These are phyloP conservation scores for Gambelia wislizenii DNA, from an alignment of 2,797 vertebrate species.

Conservation along the genomic window DNA sequence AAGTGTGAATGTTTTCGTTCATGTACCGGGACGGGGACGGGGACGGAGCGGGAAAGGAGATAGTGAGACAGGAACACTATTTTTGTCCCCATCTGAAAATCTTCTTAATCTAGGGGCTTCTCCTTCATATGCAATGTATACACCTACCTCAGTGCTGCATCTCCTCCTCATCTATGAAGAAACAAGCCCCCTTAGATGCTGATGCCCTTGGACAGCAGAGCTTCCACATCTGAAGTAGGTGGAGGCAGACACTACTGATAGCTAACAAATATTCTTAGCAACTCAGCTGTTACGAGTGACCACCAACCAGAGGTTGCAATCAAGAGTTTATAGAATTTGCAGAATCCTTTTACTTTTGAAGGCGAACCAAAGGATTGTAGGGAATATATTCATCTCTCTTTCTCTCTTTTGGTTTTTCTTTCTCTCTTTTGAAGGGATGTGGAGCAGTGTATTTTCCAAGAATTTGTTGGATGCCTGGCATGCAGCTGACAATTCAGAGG, in stretches of 20 bases:
- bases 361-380: background rate
- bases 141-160: no score
- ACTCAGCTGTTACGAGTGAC: background rate
- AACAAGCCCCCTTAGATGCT: background rate
- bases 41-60: no score
- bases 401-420: background rate
- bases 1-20: no score
- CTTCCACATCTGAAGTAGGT: background rate
- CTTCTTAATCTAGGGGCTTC: no score
- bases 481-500: slow-evolving; percentile 78
- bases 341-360: background rate
- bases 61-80: no score
- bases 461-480: slow-evolving; percentile 85
- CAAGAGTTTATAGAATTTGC: background rate
- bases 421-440: slow-evolving; percentile 76
- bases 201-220: background rate
- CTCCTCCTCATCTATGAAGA: background rate
- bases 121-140: no score
- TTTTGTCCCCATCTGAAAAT: no score
- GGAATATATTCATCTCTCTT: background rate
- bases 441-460: slow-evolving; percentile 85
- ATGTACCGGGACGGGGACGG: no score
- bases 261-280: background rate
- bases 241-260: background rate
- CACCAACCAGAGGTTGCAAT: background rate